Base-by-base conservation (phyloP, 2,797 vertebrate genomes). In the Anguilla megastoma region DNA sequence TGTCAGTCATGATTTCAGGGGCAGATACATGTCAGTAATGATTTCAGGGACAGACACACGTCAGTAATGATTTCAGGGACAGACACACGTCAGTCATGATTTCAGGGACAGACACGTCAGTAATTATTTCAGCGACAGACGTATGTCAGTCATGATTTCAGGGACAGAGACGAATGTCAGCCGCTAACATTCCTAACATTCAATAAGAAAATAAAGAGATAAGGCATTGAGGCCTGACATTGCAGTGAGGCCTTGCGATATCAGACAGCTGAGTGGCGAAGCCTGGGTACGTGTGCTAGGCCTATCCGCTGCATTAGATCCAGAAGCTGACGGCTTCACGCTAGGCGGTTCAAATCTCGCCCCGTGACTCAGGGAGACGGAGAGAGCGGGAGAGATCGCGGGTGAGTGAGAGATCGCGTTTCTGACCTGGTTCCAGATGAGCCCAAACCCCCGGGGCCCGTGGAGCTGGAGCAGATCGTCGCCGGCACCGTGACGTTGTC, bases 381-480 rank as follows among this genome's bases (percentile, higher is more conserved):
- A 5, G 41, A 45, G 41, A 45, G 41, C 3, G 4, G 9, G 69
- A 4, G 30, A 33, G 36, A 33, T 3, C 7, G 58, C 24, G 21
- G 74, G 36, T 2, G 7, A 69, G 63, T 5, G 74, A 79, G 74
- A 21, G 14, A 45, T 41, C 4, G 10, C 80, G 58, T 71, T 69
- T 86, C 71, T 86, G 27, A 69, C 45, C 45, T 54, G 63, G 24
- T 79, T 52, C 14, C 91, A 96, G 96, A 92, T 0, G 33, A 91
- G 82, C 96, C 96, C 0, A 91, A 92, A 30, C 1, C 94, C 0
- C 96, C 96, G 0, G 96, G 96, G 1, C 90, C 92, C 45, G 88
- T 96, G 87, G 1, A 0, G 24, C 48, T 96, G 89, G 88, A 91
- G 69, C 93, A 95, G 89, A 96, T 95, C 0, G 93, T 96, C 24